Conservation (phyloP, 1,140 invertebrate species). For the Caerostris extrusa region DNA sequence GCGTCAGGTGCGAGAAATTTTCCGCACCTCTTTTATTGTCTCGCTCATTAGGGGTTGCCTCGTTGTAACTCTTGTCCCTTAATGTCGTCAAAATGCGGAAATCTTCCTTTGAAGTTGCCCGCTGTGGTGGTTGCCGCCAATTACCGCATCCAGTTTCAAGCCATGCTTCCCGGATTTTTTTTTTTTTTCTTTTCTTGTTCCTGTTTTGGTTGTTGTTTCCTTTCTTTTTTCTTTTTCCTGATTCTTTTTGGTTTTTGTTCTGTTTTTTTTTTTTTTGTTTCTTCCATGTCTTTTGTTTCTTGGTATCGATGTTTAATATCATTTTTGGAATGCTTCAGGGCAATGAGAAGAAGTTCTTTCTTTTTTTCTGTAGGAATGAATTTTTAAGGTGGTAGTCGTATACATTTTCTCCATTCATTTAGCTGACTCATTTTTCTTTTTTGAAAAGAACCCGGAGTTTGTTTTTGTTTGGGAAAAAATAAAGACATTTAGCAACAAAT, state of each 20-base stretch:
- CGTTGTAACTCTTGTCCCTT: slow-evolving; percentile 20
- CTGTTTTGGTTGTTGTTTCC: slow-evolving; percentile 10
- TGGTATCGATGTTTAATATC: slow-evolving; percentile 11
- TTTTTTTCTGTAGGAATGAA: background rate
- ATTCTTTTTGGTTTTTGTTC: background rate
- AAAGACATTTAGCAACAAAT: no score
- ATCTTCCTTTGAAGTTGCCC: slow-evolving; percentile 58
- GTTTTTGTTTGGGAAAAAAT: background rate
- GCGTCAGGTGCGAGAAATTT: slow-evolving; percentile 63
- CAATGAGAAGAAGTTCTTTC: background rate
- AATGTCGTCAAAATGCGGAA: slow-evolving; percentile 74
- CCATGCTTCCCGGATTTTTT: slow-evolving; percentile 6
- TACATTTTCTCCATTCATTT: slow-evolving; percentile 23
- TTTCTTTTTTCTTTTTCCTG: background rate
- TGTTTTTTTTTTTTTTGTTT: background rate
- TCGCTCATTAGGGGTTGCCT: slow-evolving; percentile 66
- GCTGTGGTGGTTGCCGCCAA: slow-evolving; percentile 34
- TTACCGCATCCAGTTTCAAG: slow-evolving; percentile 16
- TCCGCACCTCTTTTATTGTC: slow-evolving; percentile 60
- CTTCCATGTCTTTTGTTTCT: background rate
- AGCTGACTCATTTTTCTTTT: background rate
- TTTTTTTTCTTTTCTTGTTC: background rate
- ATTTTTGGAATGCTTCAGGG: background rate
- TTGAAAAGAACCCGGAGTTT: background rate
- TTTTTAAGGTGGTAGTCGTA: background rate